Conservation (phyloP, 2,888 invertebrate genomes). For the Hyles lineata region DNA sequence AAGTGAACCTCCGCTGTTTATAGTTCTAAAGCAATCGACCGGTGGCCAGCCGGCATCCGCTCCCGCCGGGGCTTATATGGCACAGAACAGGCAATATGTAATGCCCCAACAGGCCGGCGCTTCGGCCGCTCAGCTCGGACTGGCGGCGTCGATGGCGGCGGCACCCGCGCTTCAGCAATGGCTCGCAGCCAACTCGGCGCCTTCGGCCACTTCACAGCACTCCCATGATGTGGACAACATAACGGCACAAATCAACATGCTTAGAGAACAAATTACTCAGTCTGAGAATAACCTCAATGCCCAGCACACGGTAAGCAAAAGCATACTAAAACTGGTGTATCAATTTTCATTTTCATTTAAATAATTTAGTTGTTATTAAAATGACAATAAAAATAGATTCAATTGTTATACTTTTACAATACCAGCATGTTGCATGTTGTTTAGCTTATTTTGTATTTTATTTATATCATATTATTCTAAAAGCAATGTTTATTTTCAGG, state of each 20-base stretch:
- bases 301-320: conserved; percentile 92
- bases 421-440: conserved; percentile 6
- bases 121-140: conserved; percentile 84
- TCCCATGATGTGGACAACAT: conserved; percentile 82
- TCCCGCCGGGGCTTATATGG: conserved; percentile 83
- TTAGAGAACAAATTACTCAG: conserved; percentile 96
- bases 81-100: conserved; percentile 85
- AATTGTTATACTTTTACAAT: no score
- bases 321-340: background rate
- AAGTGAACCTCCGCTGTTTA: conserved; percentile 85
- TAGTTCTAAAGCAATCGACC: conserved; percentile 91
- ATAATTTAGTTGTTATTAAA: no score
- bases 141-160: conserved; percentile 81
- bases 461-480: background rate
- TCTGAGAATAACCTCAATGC: conserved; percentile 98
- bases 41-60: conserved; percentile 81
- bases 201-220: conserved; percentile 57
- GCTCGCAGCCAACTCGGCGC: conserved; percentile 75
- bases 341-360: background rate
- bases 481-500: conserved; percentile 23
- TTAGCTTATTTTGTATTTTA: background rate
- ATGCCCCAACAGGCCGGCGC: conserved; percentile 84
- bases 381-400: no score
- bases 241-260: conserved; percentile 90
- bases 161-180: conserved; percentile 79